Evolutionary conservation across 2,888 invertebrate species (phyloP).

Genomic region (Papilio protenor): DNA sequence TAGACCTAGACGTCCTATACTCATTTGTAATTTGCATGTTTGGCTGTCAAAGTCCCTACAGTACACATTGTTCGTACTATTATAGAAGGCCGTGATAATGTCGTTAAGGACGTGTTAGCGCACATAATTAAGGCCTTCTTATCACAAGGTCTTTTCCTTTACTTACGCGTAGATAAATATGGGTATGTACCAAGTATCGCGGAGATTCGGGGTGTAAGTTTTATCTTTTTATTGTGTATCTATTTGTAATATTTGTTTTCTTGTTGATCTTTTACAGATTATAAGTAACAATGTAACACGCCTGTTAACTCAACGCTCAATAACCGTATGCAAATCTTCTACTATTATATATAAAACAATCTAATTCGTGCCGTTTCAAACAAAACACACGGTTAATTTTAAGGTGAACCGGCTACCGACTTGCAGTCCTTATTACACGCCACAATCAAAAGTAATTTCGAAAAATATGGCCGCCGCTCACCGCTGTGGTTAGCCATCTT

Average conservation of each 20-base stretch:
- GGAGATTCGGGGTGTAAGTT: neutral
- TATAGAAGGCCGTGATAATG: neutral
- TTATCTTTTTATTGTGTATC: neutral
- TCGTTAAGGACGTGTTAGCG: neutral
- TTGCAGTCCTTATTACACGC: slow-evolving; percentile 73
- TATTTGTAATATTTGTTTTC: neutral
- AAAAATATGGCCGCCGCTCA: slow-evolving; percentile 75
- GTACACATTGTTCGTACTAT: too few relatives aligned
- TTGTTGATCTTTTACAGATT: neutral
- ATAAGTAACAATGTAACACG: slow-evolving; percentile 23
- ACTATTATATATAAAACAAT: slow-evolving; percentile 65
- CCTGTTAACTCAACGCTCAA: neutral
- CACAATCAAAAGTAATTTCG: slow-evolving; percentile 84
- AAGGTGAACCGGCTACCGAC: slow-evolving; percentile 74
- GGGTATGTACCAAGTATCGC: too few relatives aligned
- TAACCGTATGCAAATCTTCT: slow-evolving; percentile 44
- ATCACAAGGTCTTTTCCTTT: neutral
- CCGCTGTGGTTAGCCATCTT: slow-evolving; percentile 70
- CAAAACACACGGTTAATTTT: slow-evolving; percentile 74
- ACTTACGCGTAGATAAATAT: too few relatives aligned
- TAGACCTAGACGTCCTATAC: too few relatives aligned
- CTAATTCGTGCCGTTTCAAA: slow-evolving; percentile 74
- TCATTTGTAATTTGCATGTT: too few relatives aligned
- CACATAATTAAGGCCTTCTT: neutral
- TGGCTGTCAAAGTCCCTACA: too few relatives aligned